Evolutionary conservation across 2,888 invertebrate species (phyloP).

Genomic region (Rhamphomyia laevipes): DNA sequence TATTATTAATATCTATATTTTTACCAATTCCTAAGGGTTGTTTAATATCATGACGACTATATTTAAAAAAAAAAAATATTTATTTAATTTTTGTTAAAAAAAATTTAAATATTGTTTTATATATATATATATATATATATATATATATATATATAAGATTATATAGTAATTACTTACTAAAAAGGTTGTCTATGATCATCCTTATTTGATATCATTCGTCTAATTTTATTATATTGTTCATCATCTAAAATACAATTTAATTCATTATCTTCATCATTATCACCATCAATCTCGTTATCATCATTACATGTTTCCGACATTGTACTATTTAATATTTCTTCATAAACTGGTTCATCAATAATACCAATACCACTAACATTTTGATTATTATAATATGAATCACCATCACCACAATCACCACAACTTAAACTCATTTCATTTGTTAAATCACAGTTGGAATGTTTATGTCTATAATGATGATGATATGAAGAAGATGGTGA

Average conservation of each 20-base stretch:
- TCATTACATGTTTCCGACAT: no score
- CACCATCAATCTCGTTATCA: slow-evolving; percentile 3
- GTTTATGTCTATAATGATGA: slow-evolving; percentile 32
- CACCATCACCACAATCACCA: slow-evolving; percentile 22
- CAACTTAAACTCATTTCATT: slow-evolving; percentile 12
- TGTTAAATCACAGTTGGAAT: slow-evolving; percentile 33
- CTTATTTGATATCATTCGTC: slow-evolving; percentile 10
- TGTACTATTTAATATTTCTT: slow-evolving; percentile 32
- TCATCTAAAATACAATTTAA: slow-evolving; percentile 4
- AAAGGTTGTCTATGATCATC: slow-evolving; percentile 4
- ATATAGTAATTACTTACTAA: no score
- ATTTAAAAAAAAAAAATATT: no score
- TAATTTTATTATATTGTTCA: slow-evolving; percentile 12
- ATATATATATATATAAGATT: no score
- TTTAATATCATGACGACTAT: no score
- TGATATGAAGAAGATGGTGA: slow-evolving; percentile 14
- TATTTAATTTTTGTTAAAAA: no score
- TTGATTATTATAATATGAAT: slow-evolving; percentile 2
- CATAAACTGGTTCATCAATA: slow-evolving; percentile 33
- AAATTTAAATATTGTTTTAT: no score
- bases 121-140: no score
- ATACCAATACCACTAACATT: slow-evolving; percentile 8
- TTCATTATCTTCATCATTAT: neutral
- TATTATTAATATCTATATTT: no score
- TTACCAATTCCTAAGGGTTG: no score